phyloP scores from a whole-genome alignment of 2,888 invertebrate genomes.

The Tipula helvola region DNA sequence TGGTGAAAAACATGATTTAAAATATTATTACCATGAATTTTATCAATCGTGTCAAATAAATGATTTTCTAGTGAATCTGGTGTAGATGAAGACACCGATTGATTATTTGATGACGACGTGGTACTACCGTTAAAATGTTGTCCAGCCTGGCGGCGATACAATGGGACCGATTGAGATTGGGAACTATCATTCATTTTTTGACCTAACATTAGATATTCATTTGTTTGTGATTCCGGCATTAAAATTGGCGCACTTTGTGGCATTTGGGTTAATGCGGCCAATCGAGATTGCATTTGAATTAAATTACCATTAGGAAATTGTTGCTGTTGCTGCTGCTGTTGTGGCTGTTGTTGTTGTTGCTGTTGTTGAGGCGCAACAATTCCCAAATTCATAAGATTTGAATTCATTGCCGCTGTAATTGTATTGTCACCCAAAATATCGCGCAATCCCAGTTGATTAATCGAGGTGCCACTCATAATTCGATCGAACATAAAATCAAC shows the following conservation, averaged over 20 bases:
- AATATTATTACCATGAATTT: slow-evolving; percentile 4
- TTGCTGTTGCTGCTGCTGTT: slow-evolving; percentile 20
- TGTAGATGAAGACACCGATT: slow-evolving; percentile 23
- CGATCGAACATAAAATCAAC: slow-evolving; percentile 35
- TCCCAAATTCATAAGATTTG: background rate
- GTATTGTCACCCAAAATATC: slow-evolving; percentile 29
- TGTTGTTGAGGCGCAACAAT: background rate
- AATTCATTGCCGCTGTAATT: background rate
- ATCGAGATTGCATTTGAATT: background rate
- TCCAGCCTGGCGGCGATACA: slow-evolving; percentile 37
- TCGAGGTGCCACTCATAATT: slow-evolving; percentile 33
- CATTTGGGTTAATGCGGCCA: slow-evolving; percentile 15
- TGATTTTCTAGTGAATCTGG: slow-evolving; percentile 17
- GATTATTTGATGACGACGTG: slow-evolving; percentile 20
- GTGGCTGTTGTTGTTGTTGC: slow-evolving; percentile 11
- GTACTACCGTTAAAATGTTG: slow-evolving; percentile 26
- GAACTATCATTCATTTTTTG: background rate
- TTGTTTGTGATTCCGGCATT: slow-evolving; percentile 16
- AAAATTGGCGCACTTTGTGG: slow-evolving; percentile 18
- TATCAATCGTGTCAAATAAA: slow-evolving; percentile 11
- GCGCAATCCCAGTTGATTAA: slow-evolving; percentile 32
- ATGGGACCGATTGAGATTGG: slow-evolving; percentile 33
- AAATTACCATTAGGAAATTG: slow-evolving; percentile 15
- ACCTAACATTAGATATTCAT: background rate
- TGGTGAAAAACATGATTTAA: slow-evolving; percentile 8